phyloP scores from a whole-genome alignment of 2,888 invertebrate genomes.

The Napeogenes inachia region DNA sequence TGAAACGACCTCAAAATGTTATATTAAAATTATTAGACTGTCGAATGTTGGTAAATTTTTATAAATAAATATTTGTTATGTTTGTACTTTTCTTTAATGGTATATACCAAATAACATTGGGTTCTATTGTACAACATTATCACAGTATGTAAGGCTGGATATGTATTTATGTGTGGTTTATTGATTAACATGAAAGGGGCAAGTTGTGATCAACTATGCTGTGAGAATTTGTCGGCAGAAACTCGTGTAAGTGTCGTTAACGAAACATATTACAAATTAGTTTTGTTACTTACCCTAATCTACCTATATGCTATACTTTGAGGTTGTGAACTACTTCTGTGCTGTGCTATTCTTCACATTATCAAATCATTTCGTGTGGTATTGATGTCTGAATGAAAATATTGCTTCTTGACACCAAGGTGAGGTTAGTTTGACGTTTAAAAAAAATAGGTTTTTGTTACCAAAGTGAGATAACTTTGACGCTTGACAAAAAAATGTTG shows the following conservation, averaged over 20 bases:
- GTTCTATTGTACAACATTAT: too few species aligned
- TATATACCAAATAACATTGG: too few species aligned
- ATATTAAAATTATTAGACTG: too few species aligned
- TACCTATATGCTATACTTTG: conserved; percentile 57
- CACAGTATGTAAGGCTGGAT: background rate
- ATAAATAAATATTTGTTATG: too few species aligned
- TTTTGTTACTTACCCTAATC: conserved; percentile 64
- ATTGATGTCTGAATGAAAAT: too few species aligned
- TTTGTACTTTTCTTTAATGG: too few species aligned
- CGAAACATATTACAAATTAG: conserved; percentile 71
- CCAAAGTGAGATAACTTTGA: too few species aligned
- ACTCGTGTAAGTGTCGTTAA: conserved; percentile 67
- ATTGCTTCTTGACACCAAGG: too few species aligned
- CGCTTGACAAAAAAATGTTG: too few species aligned
- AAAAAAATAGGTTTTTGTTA: conserved; percentile 3
- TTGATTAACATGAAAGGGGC: conserved; percentile 55
- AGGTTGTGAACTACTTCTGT: conserved; percentile 35
- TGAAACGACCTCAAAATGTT: too few species aligned
- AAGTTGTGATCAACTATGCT: conserved; percentile 58
- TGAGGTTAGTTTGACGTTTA: background rate
- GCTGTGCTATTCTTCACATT: background rate
- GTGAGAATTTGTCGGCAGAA: conserved; percentile 55
- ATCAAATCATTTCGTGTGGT: too few species aligned
- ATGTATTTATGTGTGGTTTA: conserved; percentile 33
- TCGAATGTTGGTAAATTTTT: too few species aligned